Conservation (phyloP, 2,888 invertebrate species). For the Himalopsyche kuldschensis region DNA sequence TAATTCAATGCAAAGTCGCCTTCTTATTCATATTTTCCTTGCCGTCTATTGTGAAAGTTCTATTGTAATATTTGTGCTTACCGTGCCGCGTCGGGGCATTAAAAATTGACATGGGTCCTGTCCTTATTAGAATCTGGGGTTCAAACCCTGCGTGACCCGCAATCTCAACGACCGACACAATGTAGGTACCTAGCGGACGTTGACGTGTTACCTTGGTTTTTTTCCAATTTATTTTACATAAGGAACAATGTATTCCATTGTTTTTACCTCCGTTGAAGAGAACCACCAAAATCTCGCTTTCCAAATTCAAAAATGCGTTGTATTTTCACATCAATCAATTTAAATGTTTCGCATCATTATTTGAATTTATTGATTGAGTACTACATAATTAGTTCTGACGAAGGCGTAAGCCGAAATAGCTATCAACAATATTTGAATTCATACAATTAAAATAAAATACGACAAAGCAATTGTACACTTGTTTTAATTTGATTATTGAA, state of each 20-base stretch:
- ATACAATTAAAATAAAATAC: too few relatives aligned
- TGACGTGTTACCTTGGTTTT: neutral
- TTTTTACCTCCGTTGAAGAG: too few relatives aligned
- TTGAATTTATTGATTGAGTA: too few relatives aligned
- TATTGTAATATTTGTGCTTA: neutral
- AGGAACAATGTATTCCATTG: neutral
- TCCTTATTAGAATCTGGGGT: neutral
- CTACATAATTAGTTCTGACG: too few relatives aligned
- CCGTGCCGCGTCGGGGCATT: neutral
- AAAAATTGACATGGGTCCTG: conserved; percentile 13
- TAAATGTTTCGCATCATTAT: too few relatives aligned
- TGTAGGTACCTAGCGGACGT: neutral
- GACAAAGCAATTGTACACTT: too few relatives aligned
- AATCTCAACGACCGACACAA: neutral
- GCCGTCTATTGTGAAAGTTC: neutral
- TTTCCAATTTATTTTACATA: neutral
- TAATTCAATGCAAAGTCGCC: neutral
- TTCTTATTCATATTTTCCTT: neutral
- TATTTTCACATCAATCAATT: too few relatives aligned
- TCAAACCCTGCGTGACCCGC: neutral
- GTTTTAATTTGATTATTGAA: too few relatives aligned
- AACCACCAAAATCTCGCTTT: too few relatives aligned
- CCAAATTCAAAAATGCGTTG: too few relatives aligned
- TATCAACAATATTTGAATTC: too few relatives aligned
- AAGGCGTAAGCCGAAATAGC: too few relatives aligned